phyloP scores from a whole-genome alignment of 1,140 invertebrate genomes.

The Apis laboriosa region DNA sequence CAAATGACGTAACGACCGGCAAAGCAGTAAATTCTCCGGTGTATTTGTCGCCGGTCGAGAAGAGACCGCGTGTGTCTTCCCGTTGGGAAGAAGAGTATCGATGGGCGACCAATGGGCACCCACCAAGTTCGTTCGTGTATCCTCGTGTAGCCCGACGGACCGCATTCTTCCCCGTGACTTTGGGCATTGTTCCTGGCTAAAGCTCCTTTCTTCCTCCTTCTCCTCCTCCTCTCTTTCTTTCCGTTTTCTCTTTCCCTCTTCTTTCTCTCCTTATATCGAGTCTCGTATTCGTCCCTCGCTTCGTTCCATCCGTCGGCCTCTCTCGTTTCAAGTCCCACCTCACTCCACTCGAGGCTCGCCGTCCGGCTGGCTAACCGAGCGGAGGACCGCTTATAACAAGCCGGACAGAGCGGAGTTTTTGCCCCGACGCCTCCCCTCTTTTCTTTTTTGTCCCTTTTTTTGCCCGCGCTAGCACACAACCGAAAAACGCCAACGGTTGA shows the following conservation, averaged over 20 bases:
- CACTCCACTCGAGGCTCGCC: constrained; percentile 34
- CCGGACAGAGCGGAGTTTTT: constrained; percentile 69
- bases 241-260: constrained; percentile 7
- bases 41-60: constrained; percentile 72
- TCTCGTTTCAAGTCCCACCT: constrained; percentile 45
- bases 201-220: constrained; percentile 50
- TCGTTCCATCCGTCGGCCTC: constrained; percentile 32
- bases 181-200: constrained; percentile 78
- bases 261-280: not conserved
- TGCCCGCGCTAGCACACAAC: constrained; percentile 63
- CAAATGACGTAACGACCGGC: constrained; percentile 66
- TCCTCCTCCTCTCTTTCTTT: constrained; percentile 22
- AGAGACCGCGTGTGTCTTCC: constrained; percentile 31
- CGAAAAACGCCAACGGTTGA: constrained; percentile 76
- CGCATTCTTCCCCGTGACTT: constrained; percentile 79
- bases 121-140: constrained; percentile 56
- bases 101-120: constrained; percentile 48
- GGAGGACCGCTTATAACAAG: constrained; percentile 69
- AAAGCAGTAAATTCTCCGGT: constrained; percentile 74
- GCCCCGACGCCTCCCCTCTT: constrained; percentile 63
- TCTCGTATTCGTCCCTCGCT: constrained; percentile 3
- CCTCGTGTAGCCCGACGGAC: constrained; percentile 76
- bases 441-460: constrained; percentile 50
- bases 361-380: constrained; percentile 42
- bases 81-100: constrained; percentile 55